phyloP scores from a whole-genome alignment of 2,797 vertebrate genomes.

The Helicolenus hilgendorfi region DNA sequence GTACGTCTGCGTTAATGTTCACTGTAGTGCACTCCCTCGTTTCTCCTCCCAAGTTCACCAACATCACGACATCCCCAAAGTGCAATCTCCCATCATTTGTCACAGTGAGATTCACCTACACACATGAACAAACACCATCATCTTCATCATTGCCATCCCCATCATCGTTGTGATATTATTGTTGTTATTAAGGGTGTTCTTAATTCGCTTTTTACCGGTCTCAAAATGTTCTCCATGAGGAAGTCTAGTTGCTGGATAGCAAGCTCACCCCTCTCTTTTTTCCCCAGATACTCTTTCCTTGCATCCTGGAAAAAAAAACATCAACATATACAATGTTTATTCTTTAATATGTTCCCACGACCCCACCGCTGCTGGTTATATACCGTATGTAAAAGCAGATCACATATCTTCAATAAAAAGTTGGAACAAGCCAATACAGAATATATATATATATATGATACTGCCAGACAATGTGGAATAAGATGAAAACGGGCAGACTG shows the following conservation, averaged over 20 bases:
- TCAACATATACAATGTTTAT: neutral
- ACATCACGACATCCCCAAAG: constrained; percentile 93
- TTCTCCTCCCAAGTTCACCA: constrained; percentile 85
- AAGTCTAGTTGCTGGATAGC: constrained; percentile 88
- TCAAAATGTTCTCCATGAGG: constrained; percentile 89
- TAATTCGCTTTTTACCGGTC: constrained; percentile 85
- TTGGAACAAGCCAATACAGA: neutral
- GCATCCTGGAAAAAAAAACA: constrained; percentile 85
- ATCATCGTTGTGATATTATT: neutral
- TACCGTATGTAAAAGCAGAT: neutral
- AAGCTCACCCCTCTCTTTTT: constrained; percentile 92
- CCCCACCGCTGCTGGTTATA: neutral
- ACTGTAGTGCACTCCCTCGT: constrained; percentile 78
- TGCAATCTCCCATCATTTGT: constrained; percentile 90
- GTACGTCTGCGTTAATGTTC: constrained; percentile 88
- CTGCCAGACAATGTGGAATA: neutral
- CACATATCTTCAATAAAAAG: neutral
- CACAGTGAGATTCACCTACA: constrained; percentile 89
- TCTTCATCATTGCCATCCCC: neutral
- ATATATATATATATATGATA: neutral
- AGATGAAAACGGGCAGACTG: neutral
- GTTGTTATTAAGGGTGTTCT: neutral
- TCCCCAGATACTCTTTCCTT: constrained; percentile 89
- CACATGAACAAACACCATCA: neutral
- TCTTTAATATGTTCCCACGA: neutral